phyloP scores from a whole-genome alignment of 2,113 vertebrate genomes.

The Microcebus murinus region DNA sequence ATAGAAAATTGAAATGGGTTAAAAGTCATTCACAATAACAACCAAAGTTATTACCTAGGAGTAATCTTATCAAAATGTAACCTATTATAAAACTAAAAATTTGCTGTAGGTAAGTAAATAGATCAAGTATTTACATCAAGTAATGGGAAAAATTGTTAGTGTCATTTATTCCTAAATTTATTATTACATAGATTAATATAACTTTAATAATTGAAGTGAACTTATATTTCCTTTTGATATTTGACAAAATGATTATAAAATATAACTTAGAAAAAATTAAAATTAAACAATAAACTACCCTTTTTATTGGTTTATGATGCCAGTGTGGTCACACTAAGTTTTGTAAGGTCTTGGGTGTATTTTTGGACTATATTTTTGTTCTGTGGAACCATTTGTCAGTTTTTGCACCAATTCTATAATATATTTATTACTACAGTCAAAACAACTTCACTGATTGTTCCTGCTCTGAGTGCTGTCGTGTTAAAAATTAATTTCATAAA shows the following conservation, averaged over 20 bases:
- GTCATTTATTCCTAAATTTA: neutral
- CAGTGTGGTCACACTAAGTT: neutral
- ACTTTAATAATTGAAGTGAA: neutral
- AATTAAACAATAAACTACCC: neutral
- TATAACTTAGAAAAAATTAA: neutral
- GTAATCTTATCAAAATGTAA: neutral
- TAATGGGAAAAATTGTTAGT: neutral
- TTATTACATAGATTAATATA: neutral
- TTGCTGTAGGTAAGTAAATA: neutral
- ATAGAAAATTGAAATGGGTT: neutral
- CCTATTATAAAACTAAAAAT: neutral
- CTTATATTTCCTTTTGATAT: neutral
- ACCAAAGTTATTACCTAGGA: neutral
- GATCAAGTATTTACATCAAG: neutral
- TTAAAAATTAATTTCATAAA: neutral
- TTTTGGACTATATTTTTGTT: neutral
- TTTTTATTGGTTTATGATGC: neutral
- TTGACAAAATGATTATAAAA: slow-evolving; percentile 1
- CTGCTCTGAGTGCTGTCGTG: neutral
- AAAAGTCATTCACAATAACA: neutral
- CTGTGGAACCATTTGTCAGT: neutral
- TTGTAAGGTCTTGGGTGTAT: neutral
- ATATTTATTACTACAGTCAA: neutral
- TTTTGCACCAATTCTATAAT: neutral
- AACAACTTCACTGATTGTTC: neutral